phyloP scores from a whole-genome alignment of 2,797 vertebrate species.

The Hapalemur alaotrensis region DNA sequence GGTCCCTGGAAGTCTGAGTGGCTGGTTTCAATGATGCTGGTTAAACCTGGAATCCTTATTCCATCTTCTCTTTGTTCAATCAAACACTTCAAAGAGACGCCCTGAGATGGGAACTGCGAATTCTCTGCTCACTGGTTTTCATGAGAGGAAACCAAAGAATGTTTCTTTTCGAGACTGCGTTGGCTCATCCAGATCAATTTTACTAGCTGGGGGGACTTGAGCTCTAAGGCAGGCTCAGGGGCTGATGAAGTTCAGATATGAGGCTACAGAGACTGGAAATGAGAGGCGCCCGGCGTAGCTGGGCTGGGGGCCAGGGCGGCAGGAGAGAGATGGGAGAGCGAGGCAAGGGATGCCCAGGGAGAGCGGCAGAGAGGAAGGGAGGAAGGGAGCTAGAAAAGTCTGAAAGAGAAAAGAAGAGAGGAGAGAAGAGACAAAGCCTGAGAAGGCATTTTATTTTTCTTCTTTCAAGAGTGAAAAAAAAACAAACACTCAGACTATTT shows the following conservation, averaged over 20 bases:
- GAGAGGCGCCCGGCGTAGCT: background rate
- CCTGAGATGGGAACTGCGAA: conserved; percentile 72
- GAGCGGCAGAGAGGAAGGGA: background rate
- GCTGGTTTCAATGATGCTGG: background rate
- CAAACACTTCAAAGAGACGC: conserved; percentile 76
- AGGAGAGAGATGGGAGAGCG: background rate
- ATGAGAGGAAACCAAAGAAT: conserved; percentile 73
- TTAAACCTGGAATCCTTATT: conserved; percentile 17
- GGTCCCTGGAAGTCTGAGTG: background rate
- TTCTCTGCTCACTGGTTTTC: conserved; percentile 67
- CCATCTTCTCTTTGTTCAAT: conserved; percentile 72
- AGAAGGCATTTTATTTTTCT: conserved; percentile 38
- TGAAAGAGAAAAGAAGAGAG: conserved; percentile 14
- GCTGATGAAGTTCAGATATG: conserved; percentile 70
- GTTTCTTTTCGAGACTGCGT: conserved; percentile 47
- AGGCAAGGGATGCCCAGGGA: background rate
- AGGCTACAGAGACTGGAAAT: conserved; percentile 8
- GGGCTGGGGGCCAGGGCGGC: background rate
- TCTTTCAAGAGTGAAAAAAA: conserved; percentile 55
- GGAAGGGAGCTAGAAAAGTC: background rate
- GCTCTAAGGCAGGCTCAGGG: conserved; percentile 77
- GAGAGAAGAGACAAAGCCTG: conserved; percentile 59
- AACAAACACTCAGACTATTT: conserved; percentile 77
- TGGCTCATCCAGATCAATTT: conserved; percentile 63
- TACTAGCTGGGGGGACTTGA: conserved; percentile 55